Evolutionary conservation across 2,888 invertebrate genomes (phyloP).

Genomic region (Melieria crassipennis): DNA sequence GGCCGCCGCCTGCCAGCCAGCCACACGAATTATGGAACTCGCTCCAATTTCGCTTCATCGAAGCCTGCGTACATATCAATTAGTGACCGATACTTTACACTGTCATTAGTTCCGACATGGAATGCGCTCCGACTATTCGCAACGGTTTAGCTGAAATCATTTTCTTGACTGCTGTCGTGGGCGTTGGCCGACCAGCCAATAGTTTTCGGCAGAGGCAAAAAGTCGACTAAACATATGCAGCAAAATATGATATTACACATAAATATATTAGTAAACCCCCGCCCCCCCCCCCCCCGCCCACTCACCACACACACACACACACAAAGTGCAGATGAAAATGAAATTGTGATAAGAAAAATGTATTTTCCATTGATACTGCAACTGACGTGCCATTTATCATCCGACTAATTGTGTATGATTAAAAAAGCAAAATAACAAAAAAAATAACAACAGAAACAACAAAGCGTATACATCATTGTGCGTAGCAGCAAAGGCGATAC

Average conservation of each 20-base stretch:
- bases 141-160: no score
- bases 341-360: constrained; percentile 28
- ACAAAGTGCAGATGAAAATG: background rate
- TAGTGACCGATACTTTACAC: constrained; percentile 8
- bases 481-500: no score
- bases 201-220: background rate
- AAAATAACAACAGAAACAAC: background rate
- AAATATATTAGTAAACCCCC: no score
- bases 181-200: no score
- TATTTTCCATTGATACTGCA: constrained; percentile 32
- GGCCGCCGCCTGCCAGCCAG: no score
- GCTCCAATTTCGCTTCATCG: background rate
- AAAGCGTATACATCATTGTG: background rate
- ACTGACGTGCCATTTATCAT: constrained; percentile 31
- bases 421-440: background rate
- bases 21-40: no score
- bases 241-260: no score
- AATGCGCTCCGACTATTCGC: background rate
- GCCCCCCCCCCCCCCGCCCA: no score
- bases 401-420: constrained; percentile 29
- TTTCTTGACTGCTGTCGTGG: no score
- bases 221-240: background rate
- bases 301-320: no score
- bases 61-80: constrained; percentile 22
- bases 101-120: background rate